Base-by-base conservation (phyloP, 2,113 vertebrate genomes). In the Bagarius yarrelli region DNA sequence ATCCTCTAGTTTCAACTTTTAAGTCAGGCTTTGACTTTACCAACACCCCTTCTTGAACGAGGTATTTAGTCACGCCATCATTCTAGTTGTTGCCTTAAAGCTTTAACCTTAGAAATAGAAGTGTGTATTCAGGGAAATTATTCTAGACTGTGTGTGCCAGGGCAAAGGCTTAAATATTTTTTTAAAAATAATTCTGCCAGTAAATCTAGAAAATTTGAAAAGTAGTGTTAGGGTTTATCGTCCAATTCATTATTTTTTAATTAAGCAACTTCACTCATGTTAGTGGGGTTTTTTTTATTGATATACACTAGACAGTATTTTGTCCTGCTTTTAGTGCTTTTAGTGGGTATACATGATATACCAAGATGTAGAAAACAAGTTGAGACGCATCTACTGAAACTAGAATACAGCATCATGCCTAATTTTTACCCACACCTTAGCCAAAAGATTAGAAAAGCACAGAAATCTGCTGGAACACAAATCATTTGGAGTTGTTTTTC, bases 71-170 rank as follows among this genome's bases (percentile, higher is more conserved):
- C 77, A 30, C 16, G 4, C 52, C 0, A 5, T 70, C 77, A 56
- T 64, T 57, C 16, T 18, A 61, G 57, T 76, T 59, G 47, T 57
- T 69, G 61, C 25, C 63, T n/a, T 59, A 40, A 27, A 16, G n/a
- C 66, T n/a, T 8, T 56, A n/a, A 69, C 64, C 78, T 79, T 80
- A 57, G 32, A 79, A 79, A 57, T 56, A 19, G 57, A 52, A 69
- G 30, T 52, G 47, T 52, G 19, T 4, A 30, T 32, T 12, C 36
- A 71, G 53, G 60, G 34, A 25, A 71, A 25, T 23, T 40, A 18
- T 55, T 14, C 8, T 25, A 21, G 4, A 23, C 25, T 36, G 12
- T 5, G 18, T 36, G 30, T 2, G 18, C 5, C 30, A 74, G 53
- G 12, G 53, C 18, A 4, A 23, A 56, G 32, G 53, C n/a, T 71